Conservation (phyloP, 1,140 invertebrate species). For the Papilio polyxenes region DNA sequence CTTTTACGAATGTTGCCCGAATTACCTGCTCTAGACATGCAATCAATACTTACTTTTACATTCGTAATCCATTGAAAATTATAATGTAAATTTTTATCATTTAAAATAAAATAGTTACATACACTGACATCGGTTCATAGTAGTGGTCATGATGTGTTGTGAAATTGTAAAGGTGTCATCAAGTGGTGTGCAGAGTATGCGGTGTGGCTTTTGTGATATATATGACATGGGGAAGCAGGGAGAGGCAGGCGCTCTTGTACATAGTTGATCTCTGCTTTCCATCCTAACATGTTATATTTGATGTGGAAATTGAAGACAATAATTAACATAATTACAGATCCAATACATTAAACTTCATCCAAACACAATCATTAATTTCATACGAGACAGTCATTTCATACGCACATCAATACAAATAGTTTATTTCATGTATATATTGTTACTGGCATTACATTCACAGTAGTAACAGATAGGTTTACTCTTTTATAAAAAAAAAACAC, state of each 20-base stretch:
- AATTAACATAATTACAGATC: background rate
- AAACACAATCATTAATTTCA: background rate
- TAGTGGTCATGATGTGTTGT: background rate
- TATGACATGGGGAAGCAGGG: background rate
- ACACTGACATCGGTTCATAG: background rate
- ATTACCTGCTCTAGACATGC: background rate
- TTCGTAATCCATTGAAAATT: background rate
- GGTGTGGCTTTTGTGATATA: background rate
- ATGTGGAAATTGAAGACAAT: constrained; percentile 5
- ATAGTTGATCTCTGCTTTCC: background rate
- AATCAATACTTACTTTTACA: background rate
- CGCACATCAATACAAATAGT: background rate
- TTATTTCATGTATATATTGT: background rate
- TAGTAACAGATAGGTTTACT: background rate
- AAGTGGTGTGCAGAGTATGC: background rate
- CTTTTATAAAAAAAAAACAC: too few relatives aligned
- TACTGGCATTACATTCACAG: background rate
- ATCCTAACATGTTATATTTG: background rate
- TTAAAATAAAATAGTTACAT: background rate
- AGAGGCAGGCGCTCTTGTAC: background rate
- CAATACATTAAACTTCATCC: background rate
- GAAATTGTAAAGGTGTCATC: background rate
- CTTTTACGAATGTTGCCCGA: background rate
- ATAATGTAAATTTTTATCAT: background rate
- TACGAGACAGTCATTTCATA: background rate